phyloP scores from a whole-genome alignment of 2,888 invertebrate species.

The Limnephilus marmoratus region DNA sequence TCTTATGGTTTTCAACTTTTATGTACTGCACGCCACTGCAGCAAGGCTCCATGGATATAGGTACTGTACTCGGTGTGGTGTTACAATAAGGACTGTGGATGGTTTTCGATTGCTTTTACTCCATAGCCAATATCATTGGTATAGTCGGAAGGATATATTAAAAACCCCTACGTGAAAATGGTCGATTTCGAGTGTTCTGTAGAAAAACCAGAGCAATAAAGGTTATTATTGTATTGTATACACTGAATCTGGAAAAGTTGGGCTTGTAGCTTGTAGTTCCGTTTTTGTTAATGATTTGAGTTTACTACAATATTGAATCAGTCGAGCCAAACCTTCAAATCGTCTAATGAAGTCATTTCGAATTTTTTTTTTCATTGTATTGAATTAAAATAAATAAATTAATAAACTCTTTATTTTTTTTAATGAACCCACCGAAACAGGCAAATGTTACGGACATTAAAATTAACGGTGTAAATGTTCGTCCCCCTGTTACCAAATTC shows the following conservation, averaged over 20 bases:
- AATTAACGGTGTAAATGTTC: too few relatives aligned
- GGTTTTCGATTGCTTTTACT: slow-evolving; percentile 9
- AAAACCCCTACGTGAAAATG: slow-evolving; percentile 22
- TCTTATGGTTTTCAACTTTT: too few relatives aligned
- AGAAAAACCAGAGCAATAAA: background rate
- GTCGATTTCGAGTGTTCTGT: background rate
- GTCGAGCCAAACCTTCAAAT: background rate
- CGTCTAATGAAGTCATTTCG: too few relatives aligned
- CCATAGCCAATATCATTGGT: slow-evolving; percentile 15
- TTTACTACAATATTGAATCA: background rate
- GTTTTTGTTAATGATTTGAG: background rate
- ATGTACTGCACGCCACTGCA: background rate
- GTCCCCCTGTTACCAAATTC: too few relatives aligned
- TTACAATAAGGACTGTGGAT: slow-evolving; percentile 20
- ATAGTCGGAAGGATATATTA: slow-evolving; percentile 13
- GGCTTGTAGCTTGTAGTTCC: background rate
- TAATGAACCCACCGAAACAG: too few relatives aligned
- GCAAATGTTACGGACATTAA: too few relatives aligned
- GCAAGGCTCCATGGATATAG: background rate
- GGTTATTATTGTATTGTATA: background rate
- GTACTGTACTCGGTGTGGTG: background rate
- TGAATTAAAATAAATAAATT: too few relatives aligned
- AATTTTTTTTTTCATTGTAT: too few relatives aligned
- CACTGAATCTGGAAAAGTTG: background rate
- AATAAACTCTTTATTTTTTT: too few relatives aligned